These are phyloP conservation scores for Macaria liturata DNA, from an alignment of 2,888 invertebrate species.

Conservation along the genomic window DNA sequence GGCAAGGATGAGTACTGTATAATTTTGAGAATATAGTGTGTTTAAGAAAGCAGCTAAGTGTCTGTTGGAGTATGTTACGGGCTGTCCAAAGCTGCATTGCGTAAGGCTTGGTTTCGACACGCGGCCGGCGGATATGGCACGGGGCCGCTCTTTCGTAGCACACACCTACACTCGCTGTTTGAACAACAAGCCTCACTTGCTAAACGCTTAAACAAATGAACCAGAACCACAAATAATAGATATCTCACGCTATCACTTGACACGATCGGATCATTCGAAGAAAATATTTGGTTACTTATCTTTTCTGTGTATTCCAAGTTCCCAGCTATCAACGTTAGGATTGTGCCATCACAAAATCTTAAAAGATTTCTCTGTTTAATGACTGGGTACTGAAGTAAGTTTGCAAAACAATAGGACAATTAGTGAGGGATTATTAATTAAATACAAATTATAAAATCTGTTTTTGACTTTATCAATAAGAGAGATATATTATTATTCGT, in stretches of 20 bases:
- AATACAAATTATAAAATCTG: neutral
- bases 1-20: conserved; percentile 29
- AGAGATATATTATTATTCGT: conserved; percentile 19
- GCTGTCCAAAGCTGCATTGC: conserved; percentile 68
- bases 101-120: conserved; percentile 73
- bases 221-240: conserved; percentile 50
- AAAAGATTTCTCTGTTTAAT: too few relatives aligned
- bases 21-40: conserved; percentile 47
- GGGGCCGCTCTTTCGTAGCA: conserved; percentile 74
- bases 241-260: conserved; percentile 56
- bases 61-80: conserved; percentile 59
- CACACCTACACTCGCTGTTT: conserved; percentile 69
- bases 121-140: conserved; percentile 72
- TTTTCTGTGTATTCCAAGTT: neutral
- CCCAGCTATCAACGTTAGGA: too few relatives aligned
- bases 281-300: neutral
- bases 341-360: too few relatives aligned
- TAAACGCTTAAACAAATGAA: conserved; percentile 68
- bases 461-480: neutral
- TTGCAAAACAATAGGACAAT: neutral
- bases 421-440: neutral
- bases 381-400: too few relatives aligned
- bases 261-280: conserved; percentile 38
- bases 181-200: conserved; percentile 64
- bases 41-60: conserved; percentile 45